Percentiles rank a stretch among this genome's conserved stretches.
phyloP scores from a whole-genome alignment of 2,113 vertebrate species.

The Apaloderma vittatum region DNA sequence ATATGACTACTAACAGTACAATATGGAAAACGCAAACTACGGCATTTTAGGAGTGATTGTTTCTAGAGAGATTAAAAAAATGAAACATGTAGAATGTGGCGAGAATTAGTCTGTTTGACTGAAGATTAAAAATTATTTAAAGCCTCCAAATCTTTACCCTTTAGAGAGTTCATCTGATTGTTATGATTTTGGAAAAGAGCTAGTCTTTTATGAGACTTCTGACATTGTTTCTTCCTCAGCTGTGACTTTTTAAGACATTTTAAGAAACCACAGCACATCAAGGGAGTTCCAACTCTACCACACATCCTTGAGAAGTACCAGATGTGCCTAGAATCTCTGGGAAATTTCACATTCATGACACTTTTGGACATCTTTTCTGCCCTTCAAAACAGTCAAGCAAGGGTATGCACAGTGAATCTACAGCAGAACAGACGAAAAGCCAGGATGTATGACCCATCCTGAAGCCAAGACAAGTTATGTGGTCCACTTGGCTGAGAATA shows the following conservation, averaged over 20 bases:
- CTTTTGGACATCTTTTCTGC: not conserved
- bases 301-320: not conserved
- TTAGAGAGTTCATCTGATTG: not conserved
- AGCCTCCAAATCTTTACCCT: not conserved
- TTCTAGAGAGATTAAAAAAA: not conserved
- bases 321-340: not conserved
- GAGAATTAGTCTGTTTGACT: not conserved
- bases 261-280: not conserved
- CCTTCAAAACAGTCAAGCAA: not conserved
- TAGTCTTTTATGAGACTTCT: not conserved
- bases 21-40: not conserved
- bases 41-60: not conserved
- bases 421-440: not conserved
- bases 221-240: not conserved
- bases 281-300: not conserved
- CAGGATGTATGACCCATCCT: not conserved
- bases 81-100: not conserved
- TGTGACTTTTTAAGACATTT: slow-evolving; percentile 14
- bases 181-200: not conserved
- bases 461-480: not conserved
- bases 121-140: not conserved
- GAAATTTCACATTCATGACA: not conserved
- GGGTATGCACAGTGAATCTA: not conserved
- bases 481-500: not conserved
- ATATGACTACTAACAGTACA: not conserved